Evolutionary conservation across 2,888 invertebrate genomes (phyloP).

Genomic region (Heliconius cydno): DNA sequence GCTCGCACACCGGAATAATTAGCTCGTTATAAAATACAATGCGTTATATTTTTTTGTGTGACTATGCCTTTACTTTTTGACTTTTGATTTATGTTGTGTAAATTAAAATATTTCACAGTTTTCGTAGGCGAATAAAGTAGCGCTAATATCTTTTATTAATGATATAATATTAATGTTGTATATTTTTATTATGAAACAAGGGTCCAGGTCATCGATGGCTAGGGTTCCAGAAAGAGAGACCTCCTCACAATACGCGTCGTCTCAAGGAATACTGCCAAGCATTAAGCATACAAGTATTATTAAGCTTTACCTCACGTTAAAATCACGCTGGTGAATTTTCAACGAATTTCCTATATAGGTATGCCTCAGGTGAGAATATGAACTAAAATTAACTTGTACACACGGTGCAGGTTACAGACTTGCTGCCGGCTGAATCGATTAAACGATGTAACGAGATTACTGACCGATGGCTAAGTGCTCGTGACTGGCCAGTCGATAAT

Average conservation of each 20-base stretch:
- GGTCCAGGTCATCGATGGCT: too few species aligned
- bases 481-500: slow-evolving; percentile 61
- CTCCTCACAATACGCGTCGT: too few species aligned
- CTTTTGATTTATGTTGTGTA: background rate
- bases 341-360: slow-evolving; percentile 21
- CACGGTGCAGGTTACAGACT: slow-evolving; percentile 45
- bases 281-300: background rate
- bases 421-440: slow-evolving; percentile 68
- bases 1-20: slow-evolving; percentile 77
- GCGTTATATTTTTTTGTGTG: slow-evolving; percentile 57
- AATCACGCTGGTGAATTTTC: slow-evolving; percentile 8
- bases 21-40: slow-evolving; percentile 77
- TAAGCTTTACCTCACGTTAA: background rate
- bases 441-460: slow-evolving; percentile 73
- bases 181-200: too few species aligned
- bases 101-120: background rate
- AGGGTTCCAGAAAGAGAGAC: too few species aligned
- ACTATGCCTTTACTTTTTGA: slow-evolving; percentile 19
- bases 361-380: slow-evolving; percentile 43
- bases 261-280: too few species aligned
- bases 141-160: background rate
- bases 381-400: slow-evolving; percentile 34
- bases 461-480: slow-evolving; percentile 73
- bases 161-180: background rate
- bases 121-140: background rate